Conservation (phyloP, 2,797 vertebrate species). For the Miichthys miiuy region DNA sequence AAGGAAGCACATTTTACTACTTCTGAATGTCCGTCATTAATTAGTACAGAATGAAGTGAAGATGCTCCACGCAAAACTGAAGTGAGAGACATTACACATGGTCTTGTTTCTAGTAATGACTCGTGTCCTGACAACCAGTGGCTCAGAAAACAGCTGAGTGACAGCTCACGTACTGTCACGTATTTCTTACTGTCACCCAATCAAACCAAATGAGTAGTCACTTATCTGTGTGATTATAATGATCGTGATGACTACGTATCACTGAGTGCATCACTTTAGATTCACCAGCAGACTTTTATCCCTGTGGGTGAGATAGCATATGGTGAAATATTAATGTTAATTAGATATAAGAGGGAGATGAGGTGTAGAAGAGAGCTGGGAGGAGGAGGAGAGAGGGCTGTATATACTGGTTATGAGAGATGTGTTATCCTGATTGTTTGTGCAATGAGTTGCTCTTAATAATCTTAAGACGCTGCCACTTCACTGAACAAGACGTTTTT, state of each 20-base stretch:
- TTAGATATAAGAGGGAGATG: neutral
- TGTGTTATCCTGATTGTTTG: neutral
- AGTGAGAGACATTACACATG: conserved; percentile 3
- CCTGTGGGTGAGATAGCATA: neutral
- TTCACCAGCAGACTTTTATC: conserved; percentile 13
- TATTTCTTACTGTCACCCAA: conserved; percentile 3
- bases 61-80: conserved; percentile 7
- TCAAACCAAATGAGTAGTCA: conserved; percentile 13
- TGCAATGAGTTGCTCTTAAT: conserved; percentile 15
- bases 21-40: conserved; percentile 13
- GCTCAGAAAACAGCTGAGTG: neutral
- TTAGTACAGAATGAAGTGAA: conserved; percentile 17
- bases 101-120: neutral
- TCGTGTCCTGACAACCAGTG: neutral
- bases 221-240: neutral
- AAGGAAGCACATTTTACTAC: conserved; percentile 8
- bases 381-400: conserved; percentile 1
- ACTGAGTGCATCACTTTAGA: conserved; percentile 5
- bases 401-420: conserved; percentile 16
- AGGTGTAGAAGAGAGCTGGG: neutral
- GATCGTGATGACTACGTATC: neutral
- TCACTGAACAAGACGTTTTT: conserved; percentile 21
- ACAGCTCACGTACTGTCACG: neutral
- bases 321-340: too few species aligned
- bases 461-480: conserved; percentile 25